Percentiles rank a stretch among this genome's conserved stretches.
phyloP scores from a whole-genome alignment of 2,797 vertebrate genomes.

The Sphaeramia orbicularis region DNA sequence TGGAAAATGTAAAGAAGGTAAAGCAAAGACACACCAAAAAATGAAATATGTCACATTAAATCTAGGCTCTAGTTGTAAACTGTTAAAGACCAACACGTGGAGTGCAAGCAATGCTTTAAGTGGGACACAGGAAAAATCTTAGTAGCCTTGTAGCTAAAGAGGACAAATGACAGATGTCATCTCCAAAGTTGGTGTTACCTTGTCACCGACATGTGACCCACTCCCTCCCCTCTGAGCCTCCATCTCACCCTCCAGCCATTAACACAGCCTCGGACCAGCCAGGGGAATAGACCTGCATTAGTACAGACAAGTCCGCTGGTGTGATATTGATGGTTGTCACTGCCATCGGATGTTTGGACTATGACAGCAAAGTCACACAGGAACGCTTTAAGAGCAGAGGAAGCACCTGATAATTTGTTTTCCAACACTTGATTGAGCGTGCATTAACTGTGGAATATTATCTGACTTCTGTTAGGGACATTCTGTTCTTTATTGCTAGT shows the following conservation, averaged over 20 bases:
- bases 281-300: constrained; percentile 78
- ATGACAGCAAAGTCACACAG: constrained; percentile 45
- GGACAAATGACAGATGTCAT: constrained; percentile 58
- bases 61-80: too few species aligned
- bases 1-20: not conserved
- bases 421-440: not conserved
- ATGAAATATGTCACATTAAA: not conserved
- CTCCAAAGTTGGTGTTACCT: constrained; percentile 67
- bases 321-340: constrained; percentile 69
- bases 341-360: constrained; percentile 49
- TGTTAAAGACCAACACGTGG: not conserved
- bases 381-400: constrained; percentile 29
- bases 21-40: not conserved
- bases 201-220: constrained; percentile 65
- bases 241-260: constrained; percentile 75
- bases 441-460: not conserved
- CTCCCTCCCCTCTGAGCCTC: constrained; percentile 42
- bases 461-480: not conserved
- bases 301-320: constrained; percentile 53
- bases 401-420: constrained; percentile 13
- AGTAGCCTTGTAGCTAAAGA: constrained; percentile 19
- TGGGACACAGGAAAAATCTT: constrained; percentile 1
- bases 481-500: constrained; percentile 6
- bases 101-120: not conserved
- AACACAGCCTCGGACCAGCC: constrained; percentile 54